phyloP scores from a whole-genome alignment of 2,113 vertebrate genomes.

The Neofelis nebulosa region DNA sequence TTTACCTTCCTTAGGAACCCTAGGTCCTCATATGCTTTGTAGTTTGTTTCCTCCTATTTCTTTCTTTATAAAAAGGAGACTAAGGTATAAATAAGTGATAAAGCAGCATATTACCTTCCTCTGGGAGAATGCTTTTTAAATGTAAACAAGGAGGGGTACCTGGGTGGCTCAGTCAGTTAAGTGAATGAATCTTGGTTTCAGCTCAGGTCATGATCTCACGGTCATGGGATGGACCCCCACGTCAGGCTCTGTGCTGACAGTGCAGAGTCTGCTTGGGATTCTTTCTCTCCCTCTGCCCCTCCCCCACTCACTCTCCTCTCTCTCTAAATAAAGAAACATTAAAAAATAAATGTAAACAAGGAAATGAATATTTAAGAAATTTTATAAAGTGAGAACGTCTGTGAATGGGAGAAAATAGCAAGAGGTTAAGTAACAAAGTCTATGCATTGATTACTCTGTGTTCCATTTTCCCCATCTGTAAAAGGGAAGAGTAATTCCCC shows the following conservation, averaged over 20 bases:
- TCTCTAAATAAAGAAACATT: too few relatives aligned
- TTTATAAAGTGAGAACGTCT: conserved; percentile 2
- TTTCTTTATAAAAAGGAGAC: conserved; percentile 33
- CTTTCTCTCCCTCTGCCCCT: too few relatives aligned
- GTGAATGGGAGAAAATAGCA: background rate
- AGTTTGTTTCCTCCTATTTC: background rate
- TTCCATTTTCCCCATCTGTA: background rate
- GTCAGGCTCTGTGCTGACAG: too few relatives aligned
- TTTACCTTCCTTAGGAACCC: conserved; percentile 24
- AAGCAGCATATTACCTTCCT: conserved; percentile 14
- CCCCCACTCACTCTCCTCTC: too few relatives aligned
- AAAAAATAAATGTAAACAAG: conserved; percentile 17
- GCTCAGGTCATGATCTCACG: too few relatives aligned
- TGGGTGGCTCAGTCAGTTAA: too few relatives aligned
- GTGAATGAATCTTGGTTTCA: too few relatives aligned
- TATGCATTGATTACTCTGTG: conserved; percentile 12
- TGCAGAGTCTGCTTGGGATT: too few relatives aligned
- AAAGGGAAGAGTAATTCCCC: background rate
- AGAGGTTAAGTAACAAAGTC: background rate
- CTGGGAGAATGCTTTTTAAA: background rate
- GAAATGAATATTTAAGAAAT: conserved; percentile 40
- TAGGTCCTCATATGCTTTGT: background rate
- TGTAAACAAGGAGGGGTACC: background rate
- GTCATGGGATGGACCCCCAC: too few relatives aligned
- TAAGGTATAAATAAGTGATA: conserved; percentile 56